Evolutionary conservation across 1,140 invertebrate genomes (phyloP), one percentile per base, ranked within the genome.

Genomic region (Ruditapes philippinarum): DNA sequence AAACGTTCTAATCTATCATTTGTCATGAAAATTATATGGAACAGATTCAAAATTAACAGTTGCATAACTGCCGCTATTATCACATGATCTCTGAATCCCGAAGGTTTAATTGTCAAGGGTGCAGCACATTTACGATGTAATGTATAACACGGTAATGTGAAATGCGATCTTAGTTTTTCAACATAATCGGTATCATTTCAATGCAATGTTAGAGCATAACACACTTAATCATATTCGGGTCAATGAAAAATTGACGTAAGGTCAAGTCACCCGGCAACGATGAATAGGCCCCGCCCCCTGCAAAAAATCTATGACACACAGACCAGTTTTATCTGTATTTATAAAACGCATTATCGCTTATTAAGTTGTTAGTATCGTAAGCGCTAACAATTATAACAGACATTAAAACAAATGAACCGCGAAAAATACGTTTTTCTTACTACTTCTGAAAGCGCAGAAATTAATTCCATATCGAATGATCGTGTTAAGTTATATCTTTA

Each of bases 121-220:
- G 81, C 81, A 84, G 65, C 81, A 65, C 60, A 70, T 84, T 84
- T 65, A 49, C n/a, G 60, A 68, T 70, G 81, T 70, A 84, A 84
- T 84, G 49, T 49, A 84, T 22, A 70, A 28, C 33, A 74, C 38
- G 7, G 70, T 54, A 78, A 36, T 42, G 73, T 12, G 84, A 76
- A 86, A 86, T 36, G 12, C n/a, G 40, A 86, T 86, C 22, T 49
- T 4, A 14, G 33, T 49, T 57, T 76, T 76, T 78, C 54, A 60
- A 9, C 33, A n/a, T 78, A 76, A 76, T 81, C 45, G 79, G 54
- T 45, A 40, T 42, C 31, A 81, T 65, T 81, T 62, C 36, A 65
- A 81, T 81, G 51, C 51, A 81, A 40, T 25, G 25, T 42, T 81
- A 65, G n/a, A 62, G 79, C 31, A 81, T 40, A 62, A 65, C 70